Evolutionary conservation across 1,140 invertebrate species (phyloP), one percentile per base, ranked within the genome.

Genomic region (Gonioctena quinquepunctata): DNA sequence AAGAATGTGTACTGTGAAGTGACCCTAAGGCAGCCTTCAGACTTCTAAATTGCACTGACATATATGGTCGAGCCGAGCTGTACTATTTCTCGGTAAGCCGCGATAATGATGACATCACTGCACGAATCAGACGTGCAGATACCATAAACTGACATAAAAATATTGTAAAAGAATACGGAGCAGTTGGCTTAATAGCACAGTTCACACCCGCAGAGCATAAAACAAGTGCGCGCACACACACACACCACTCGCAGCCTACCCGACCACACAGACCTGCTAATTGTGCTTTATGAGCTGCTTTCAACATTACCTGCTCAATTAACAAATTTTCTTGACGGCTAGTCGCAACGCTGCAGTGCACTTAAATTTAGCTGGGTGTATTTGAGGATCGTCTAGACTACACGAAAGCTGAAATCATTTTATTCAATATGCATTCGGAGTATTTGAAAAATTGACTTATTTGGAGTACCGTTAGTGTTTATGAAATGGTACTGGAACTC

Each of bases 211-310:
- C 28, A 21, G 48, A 56, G 64, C 49, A 64, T 71, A 59, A 68
- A 71, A 71, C 66, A 71, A 71, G 65, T 64, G 65, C 65, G 50
- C 18, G 52, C 18, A 42, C 13, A 42, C 33, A 42, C 33, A 42
- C 33, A 42, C 33, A 22, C 50, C 33, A 42, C 33, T 22, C 50
- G 26, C 61, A 49, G 26, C 66, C 66, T 28, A 65, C 61, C 59
- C 71, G 22, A 69, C 66, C 71, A 69, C 70, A 69, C 71, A 68
- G 62, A 50, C 18, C 25, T 60, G 66, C 71, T 72, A 69, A 72
- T 72, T 72, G 71, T 72, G 67, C 66, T 72, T 72, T 72, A 72
- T 72, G 71, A 61, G 33, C 33, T 42, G 33, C 33, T 42, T 42
- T 42, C 33, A 42, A 42, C 33, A 42, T 23, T 62, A 50, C 26